phyloP scores from a whole-genome alignment of 2,797 vertebrate species.

The Pterois miles region DNA sequence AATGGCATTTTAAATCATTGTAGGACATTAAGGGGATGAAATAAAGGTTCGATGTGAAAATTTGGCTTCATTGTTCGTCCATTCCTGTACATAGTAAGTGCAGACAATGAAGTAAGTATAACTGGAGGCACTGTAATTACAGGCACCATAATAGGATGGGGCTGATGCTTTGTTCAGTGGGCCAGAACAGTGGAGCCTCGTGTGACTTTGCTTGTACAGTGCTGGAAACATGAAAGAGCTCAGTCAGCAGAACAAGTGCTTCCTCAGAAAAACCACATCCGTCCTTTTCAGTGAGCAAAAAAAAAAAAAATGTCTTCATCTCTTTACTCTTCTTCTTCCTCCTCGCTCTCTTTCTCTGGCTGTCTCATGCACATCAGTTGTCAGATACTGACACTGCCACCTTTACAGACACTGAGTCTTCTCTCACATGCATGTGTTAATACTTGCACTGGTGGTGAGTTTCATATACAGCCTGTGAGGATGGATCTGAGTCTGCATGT shows the following conservation, averaged over 20 bases:
- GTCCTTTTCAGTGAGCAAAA: constrained; percentile 20
- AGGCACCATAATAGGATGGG: not conserved
- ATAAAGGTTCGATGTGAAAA: not conserved
- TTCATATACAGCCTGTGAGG: not conserved
- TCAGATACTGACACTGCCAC: not conserved
- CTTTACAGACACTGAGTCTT: not conserved
- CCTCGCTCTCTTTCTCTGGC: not conserved
- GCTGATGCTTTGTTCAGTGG: not conserved
- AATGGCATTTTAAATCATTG: not conserved
- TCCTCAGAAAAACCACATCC: constrained; percentile 74
- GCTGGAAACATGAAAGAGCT: constrained; percentile 22
- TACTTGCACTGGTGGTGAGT: not conserved
- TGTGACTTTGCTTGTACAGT: constrained; percentile 12
- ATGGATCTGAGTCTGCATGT: not conserved
- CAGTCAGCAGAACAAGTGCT: constrained; percentile 53
- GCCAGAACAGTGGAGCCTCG: not conserved
- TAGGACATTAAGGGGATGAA: not conserved
- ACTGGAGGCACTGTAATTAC: not conserved
- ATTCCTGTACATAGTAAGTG: not conserved
- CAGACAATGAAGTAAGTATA: not conserved
- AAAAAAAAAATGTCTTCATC: constrained; percentile 3
- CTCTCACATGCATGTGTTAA: not conserved
- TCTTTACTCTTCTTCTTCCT: not conserved
- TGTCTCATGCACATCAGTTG: not conserved
- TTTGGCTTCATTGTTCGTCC: not conserved